phyloP scores from a whole-genome alignment of 2,797 vertebrate genomes.

The Paramormyrops hopkinsi region DNA sequence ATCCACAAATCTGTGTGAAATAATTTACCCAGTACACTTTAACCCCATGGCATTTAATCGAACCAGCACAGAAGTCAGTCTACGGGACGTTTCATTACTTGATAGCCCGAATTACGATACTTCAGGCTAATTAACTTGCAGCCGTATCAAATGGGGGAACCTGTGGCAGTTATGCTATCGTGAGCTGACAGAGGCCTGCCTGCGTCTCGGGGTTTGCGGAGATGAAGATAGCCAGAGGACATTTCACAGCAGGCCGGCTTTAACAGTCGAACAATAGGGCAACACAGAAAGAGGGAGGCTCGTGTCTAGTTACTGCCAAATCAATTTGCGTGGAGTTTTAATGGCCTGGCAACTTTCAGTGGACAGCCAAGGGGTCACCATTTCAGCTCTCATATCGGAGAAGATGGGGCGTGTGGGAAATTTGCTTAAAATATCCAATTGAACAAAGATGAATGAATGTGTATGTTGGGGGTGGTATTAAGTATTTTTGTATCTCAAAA shows the following conservation, averaged over 20 bases:
- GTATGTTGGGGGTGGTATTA: not conserved
- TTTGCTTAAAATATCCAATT: not conserved
- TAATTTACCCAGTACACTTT: not conserved
- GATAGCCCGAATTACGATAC: not conserved
- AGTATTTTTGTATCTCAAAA: not conserved
- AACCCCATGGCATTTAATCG: not conserved
- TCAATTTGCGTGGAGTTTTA: not conserved
- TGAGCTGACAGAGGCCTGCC: not conserved
- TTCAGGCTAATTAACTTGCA: slow-evolving; percentile 1
- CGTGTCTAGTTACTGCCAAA: not conserved
- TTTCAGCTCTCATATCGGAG: too few species aligned
- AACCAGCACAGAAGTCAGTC: not conserved
- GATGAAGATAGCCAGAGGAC: not conserved
- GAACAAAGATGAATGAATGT: not conserved
- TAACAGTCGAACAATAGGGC: not conserved
- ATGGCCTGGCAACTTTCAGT: not conserved
- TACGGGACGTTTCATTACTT: not conserved
- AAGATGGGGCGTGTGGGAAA: not conserved
- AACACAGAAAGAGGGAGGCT: not conserved
- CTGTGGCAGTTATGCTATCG: not conserved
- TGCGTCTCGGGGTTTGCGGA: not conserved
- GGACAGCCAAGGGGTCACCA: not conserved
- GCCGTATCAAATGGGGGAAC: not conserved
- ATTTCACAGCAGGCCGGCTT: slow-evolving; percentile 7
- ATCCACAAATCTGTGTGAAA: not conserved